These are phyloP conservation scores for Brachionus koreanus DNA, from an alignment of 1,140 invertebrate species.

Conservation along the genomic window DNA sequence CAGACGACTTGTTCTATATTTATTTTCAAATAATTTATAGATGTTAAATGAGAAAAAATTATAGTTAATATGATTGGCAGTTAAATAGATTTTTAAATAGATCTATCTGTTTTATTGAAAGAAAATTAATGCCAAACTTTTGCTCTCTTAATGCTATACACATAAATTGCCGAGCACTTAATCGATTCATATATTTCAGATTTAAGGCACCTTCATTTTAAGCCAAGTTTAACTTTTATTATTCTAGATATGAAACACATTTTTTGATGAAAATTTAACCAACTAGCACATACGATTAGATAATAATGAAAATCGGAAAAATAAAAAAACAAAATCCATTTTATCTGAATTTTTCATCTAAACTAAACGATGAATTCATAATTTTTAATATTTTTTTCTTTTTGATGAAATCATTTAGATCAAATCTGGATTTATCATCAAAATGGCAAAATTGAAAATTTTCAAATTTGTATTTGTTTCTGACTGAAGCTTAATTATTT, in stretches of 20 bases:
- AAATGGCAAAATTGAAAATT: background rate
- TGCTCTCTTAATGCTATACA: slow-evolving; percentile 1
- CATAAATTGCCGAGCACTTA: slow-evolving; percentile 32
- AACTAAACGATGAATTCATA: background rate
- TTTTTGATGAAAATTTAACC: background rate
- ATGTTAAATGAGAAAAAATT: background rate
- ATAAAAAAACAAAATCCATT: background rate
- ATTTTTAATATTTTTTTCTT: background rate
- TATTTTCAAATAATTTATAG: no score
- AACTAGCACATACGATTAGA: background rate
- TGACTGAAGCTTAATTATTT: slow-evolving; percentile 41
- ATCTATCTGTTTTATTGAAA: slow-evolving; percentile 33
- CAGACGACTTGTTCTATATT: no score
- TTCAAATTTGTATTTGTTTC: slow-evolving; percentile 4
- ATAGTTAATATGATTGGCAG: slow-evolving; percentile 11
- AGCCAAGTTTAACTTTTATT: background rate
- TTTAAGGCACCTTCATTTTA: slow-evolving; percentile 13
- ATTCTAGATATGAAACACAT: slow-evolving; percentile 2
- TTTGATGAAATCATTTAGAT: background rate
- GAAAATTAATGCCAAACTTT: slow-evolving; percentile 16
- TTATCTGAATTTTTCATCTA: background rate
- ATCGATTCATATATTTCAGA: background rate
- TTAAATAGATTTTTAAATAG: slow-evolving; percentile 36
- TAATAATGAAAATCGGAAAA: background rate
- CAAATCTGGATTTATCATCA: slow-evolving; percentile 40